phyloP scores from a whole-genome alignment of 2,113 vertebrate genomes.

The Daphoenositta chrysoptera region DNA sequence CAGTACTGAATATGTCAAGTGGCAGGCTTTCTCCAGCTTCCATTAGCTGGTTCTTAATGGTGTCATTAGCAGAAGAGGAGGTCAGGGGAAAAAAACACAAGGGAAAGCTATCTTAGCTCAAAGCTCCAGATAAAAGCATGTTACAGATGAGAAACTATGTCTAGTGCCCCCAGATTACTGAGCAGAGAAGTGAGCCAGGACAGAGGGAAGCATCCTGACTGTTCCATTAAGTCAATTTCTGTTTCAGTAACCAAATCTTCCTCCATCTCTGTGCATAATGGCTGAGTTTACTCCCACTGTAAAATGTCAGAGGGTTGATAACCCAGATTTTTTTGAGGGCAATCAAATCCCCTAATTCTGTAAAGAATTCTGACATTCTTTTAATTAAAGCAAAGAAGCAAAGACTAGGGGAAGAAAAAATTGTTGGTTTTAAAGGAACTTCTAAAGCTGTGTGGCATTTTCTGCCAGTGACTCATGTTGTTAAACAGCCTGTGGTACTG shows the following conservation, averaged over 20 bases:
- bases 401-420: not conserved
- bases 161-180: not conserved
- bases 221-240: not conserved
- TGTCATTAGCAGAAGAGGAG: not conserved
- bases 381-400: not conserved
- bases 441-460: not conserved
- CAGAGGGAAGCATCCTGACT: not conserved
- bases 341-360: not conserved
- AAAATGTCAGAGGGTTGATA: not conserved
- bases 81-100: not conserved
- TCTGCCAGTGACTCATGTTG: not conserved
- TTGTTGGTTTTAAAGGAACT: not conserved
- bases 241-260: not conserved
- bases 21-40: not conserved
- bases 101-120: not conserved
- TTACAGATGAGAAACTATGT: not conserved
- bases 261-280: not conserved
- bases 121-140: not conserved
- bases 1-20: not conserved
- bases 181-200: not conserved
- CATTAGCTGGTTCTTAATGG: not conserved
- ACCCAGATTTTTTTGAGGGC: not conserved
- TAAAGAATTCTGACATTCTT: not conserved
- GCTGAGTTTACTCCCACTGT: not conserved
- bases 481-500: not conserved